These are phyloP conservation scores for Aporophyla nigra DNA, from an alignment of 2,888 invertebrate species.

Conservation along the genomic window DNA sequence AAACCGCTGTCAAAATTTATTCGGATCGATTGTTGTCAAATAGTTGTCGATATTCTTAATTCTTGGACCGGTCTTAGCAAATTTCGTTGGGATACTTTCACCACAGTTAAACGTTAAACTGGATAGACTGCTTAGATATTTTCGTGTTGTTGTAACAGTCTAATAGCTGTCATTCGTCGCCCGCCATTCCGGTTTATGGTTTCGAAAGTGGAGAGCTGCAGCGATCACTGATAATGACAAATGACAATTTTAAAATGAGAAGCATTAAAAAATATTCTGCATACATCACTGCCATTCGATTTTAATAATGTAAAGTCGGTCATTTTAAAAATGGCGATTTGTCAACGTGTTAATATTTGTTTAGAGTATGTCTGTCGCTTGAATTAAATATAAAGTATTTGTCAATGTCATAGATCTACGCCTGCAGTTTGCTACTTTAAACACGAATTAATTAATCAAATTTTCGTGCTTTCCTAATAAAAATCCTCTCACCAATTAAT, in stretches of 20 bases:
- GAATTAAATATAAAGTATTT: conserved; percentile 44
- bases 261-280: conserved; percentile 54
- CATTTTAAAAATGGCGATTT: conserved; percentile 54
- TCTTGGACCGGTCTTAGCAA: conserved; percentile 70
- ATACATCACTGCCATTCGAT: conserved; percentile 56
- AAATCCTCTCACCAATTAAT: conserved; percentile 18
- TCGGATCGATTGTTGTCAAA: conserved; percentile 58
- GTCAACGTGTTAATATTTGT: conserved; percentile 54
- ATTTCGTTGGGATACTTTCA: conserved; percentile 75
- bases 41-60: conserved; percentile 67
- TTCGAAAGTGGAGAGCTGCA: conserved; percentile 80
- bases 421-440: conserved; percentile 48
- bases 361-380: conserved; percentile 15
- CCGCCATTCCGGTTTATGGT: conserved; percentile 78
- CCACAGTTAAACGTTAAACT: conserved; percentile 61
- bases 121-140: conserved; percentile 58
- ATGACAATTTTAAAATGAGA: conserved; percentile 73
- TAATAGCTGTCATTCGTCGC: conserved; percentile 73
- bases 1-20: conserved; percentile 54
- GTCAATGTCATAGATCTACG: conserved; percentile 39
- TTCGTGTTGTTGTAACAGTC: conserved; percentile 64
- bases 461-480: conserved; percentile 8
- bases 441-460: conserved; percentile 24
- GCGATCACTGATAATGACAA: conserved; percentile 74
- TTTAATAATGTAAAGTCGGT: conserved; percentile 60